A percentile compares a stretch with the other conserved stretches of the same genome.
phyloP scores from a whole-genome alignment of 2,113 vertebrate species.

The Pangasianodon gigas region DNA sequence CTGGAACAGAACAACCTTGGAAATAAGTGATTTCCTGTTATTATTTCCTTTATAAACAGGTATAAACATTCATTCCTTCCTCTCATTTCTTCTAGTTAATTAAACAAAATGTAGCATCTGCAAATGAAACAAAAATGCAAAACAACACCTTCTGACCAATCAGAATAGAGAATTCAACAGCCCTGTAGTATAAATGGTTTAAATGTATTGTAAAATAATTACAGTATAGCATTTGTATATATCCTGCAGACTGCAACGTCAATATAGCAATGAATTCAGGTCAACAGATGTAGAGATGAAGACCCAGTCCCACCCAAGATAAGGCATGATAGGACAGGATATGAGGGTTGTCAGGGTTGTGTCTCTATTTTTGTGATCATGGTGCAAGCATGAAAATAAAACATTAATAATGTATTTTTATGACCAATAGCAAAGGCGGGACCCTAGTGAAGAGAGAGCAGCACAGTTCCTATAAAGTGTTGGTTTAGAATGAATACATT shows the following conservation, averaged over 20 bases:
- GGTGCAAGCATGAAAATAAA: background rate
- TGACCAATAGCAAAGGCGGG: background rate
- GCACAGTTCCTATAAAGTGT: background rate
- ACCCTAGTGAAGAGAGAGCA: background rate
- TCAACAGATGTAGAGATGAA: background rate
- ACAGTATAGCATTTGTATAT: background rate
- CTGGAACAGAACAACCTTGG: background rate
- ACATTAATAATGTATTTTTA: background rate
- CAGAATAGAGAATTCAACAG: no score
- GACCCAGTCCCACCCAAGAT: background rate
- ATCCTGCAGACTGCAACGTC: background rate
- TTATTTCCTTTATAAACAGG: background rate
- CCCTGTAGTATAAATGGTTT: no score
- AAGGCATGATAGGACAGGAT: background rate
- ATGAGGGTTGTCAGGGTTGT: background rate
- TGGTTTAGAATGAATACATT: background rate
- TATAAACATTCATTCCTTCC: background rate
- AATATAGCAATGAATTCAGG: background rate
- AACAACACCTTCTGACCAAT: no score
- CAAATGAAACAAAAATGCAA: no score
- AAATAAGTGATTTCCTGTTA: background rate
- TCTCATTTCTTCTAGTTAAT: no score
- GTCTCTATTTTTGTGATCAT: background rate
- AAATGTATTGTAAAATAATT: background rate
- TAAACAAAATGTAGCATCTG: no score